Evolutionary conservation across 2,797 vertebrate species (phyloP).

Genomic region (Micropoecilia bifurca): DNA sequence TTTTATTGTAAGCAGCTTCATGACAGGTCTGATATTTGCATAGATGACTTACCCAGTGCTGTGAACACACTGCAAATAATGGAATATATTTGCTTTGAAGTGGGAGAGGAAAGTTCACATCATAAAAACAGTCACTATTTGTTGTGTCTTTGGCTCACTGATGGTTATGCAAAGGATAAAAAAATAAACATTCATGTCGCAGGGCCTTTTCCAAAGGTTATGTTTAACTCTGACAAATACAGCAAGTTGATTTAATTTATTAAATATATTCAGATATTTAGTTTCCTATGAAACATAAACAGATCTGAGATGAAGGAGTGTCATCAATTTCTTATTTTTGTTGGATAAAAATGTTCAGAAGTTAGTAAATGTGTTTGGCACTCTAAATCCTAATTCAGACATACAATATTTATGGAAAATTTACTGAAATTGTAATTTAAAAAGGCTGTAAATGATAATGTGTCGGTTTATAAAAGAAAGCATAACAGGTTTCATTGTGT

Average conservation of each 20-base stretch:
- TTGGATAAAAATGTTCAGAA: neutral
- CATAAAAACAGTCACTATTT: neutral
- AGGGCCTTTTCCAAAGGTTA: neutral
- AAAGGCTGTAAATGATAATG: neutral
- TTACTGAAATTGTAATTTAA: neutral
- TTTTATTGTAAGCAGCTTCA: slow-evolving; percentile 7
- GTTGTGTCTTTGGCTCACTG: neutral
- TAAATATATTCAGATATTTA: neutral
- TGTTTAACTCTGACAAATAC: neutral
- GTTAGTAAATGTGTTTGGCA: neutral
- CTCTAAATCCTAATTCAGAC: neutral
- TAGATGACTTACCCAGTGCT: neutral
- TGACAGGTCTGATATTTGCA: slow-evolving; percentile 35
- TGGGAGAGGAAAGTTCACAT: neutral
- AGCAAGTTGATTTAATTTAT: neutral
- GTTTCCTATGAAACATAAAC: neutral
- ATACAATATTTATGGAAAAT: neutral
- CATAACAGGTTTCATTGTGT: neutral
- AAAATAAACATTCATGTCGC: neutral
- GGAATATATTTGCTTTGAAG: slow-evolving; percentile 9
- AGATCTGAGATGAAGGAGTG: neutral
- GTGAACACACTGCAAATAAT: neutral
- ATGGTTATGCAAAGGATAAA: neutral
- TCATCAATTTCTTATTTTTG: neutral
- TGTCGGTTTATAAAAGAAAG: neutral